Conservation (phyloP, 2,797 vertebrate genomes). For the Meriones psammophilus region DNA sequence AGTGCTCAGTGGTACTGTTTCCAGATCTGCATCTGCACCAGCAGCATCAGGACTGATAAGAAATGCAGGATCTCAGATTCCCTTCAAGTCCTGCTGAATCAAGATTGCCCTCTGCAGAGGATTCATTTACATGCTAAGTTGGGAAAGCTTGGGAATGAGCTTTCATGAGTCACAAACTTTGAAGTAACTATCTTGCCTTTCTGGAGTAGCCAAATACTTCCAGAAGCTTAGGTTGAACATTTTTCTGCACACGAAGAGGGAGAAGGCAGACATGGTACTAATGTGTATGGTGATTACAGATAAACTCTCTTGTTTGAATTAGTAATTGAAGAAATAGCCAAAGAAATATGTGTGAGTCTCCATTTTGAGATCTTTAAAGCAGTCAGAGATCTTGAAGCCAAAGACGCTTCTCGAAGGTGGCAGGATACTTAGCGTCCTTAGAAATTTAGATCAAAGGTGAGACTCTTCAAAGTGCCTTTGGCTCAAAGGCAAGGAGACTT, state of each 20-base stretch:
- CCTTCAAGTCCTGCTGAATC: background rate
- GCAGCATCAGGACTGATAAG: background rate
- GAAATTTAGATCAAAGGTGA: conserved; percentile 76
- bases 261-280: conserved; percentile 23
- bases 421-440: conserved; percentile 40
- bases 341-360: background rate
- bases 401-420: conserved; percentile 55
- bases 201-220: background rate
- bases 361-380: conserved; percentile 46
- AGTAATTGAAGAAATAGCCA: background rate
- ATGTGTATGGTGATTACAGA: background rate
- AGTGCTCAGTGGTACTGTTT: background rate
- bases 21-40: too few relatives aligned
- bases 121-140: background rate
- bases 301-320: conserved; percentile 53
- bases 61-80: background rate
- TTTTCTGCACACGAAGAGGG: background rate
- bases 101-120: background rate
- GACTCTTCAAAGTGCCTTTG: conserved; percentile 64
- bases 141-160: background rate
- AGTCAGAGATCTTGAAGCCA: conserved; percentile 45
- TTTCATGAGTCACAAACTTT: background rate
- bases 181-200: background rate
- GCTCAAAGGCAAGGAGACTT: conserved; percentile 66
- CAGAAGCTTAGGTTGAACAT: background rate